Conservation (phyloP, 2,113 vertebrate genomes). For the Setophaga kirtlandii region DNA sequence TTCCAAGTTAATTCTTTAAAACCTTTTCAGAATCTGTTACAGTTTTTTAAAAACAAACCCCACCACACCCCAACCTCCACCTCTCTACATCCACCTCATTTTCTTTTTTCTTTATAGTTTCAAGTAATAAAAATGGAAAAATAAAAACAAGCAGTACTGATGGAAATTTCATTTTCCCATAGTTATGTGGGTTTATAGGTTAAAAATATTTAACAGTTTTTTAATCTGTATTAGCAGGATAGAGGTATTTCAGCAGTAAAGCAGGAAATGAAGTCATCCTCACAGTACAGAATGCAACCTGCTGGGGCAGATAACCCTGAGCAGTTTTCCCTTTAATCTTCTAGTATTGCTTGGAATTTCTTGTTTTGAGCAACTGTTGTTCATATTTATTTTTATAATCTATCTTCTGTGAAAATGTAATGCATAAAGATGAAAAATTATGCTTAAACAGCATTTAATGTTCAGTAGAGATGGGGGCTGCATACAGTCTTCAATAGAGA, state of each 20-base stretch:
- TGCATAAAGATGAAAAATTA: neutral
- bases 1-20: neutral
- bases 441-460: neutral
- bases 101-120: neutral
- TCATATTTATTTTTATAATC: neutral
- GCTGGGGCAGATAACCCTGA: neutral
- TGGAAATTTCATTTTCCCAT: neutral
- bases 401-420: neutral
- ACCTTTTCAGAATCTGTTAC: neutral
- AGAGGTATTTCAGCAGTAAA: neutral
- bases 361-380: neutral
- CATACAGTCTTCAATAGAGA: neutral
- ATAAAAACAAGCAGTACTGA: neutral
- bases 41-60: neutral
- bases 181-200: neutral
- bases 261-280: neutral
- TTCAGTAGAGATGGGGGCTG: neutral
- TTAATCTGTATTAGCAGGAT: neutral
- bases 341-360: neutral
- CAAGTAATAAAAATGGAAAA: neutral
- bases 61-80: fast-evolving
- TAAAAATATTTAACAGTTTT: neutral
- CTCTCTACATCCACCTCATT: neutral
- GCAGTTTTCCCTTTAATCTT: neutral
- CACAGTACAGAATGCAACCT: neutral